phyloP scores from a whole-genome alignment of 2,797 vertebrate species.

The Cirrhinus mrigala region DNA sequence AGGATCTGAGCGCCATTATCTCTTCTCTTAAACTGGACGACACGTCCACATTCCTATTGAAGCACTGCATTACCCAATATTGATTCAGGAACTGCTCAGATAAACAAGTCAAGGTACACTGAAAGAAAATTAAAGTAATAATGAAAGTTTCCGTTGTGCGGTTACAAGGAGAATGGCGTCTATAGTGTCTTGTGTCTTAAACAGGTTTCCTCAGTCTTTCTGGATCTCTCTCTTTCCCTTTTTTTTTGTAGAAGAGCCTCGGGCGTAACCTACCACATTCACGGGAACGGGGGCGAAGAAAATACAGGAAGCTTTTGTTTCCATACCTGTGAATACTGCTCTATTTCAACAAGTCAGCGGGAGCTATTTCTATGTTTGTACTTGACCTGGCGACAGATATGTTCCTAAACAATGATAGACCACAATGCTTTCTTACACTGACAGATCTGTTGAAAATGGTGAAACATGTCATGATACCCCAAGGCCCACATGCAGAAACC shows the following conservation, averaged over 20 bases:
- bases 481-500: constrained; percentile 67
- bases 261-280: constrained; percentile 64
- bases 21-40: constrained; percentile 47
- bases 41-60: constrained; percentile 61
- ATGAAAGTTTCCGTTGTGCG: constrained; percentile 66
- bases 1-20: constrained; percentile 41
- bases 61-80: constrained; percentile 36
- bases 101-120: constrained; percentile 55
- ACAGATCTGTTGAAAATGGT: constrained; percentile 69
- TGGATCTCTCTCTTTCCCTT: constrained; percentile 57
- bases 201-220: constrained; percentile 59
- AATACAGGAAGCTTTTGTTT: constrained; percentile 69
- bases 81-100: constrained; percentile 59
- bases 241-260: constrained; percentile 63
- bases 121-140: constrained; percentile 42
- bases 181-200: constrained; percentile 65
- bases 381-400: constrained; percentile 72
- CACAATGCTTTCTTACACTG: constrained; percentile 73
- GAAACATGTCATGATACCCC: constrained; percentile 71
- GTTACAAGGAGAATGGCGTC: constrained; percentile 59
- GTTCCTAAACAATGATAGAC: constrained; percentile 74
- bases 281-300: constrained; percentile 54
- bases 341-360: constrained; percentile 69
- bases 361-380: constrained; percentile 77
- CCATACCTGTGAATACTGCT: constrained; percentile 62